phyloP scores from a whole-genome alignment of 2,113 vertebrate species.

The Piprites chloris region DNA sequence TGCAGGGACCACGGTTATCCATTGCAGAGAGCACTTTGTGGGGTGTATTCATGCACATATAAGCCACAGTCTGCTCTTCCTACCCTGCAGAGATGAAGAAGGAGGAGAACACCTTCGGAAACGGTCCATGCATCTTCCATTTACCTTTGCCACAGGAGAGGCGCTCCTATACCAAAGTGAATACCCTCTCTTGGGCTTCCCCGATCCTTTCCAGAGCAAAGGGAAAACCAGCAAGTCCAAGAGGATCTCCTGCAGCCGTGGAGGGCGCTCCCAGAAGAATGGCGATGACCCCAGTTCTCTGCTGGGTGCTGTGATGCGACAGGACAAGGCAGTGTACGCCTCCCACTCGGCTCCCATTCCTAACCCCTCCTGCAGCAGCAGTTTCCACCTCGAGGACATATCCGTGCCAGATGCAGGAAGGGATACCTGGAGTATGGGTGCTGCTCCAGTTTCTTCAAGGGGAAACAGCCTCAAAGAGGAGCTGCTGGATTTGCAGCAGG shows the following conservation, averaged over 20 bases:
- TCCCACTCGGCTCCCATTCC: conserved; percentile 60
- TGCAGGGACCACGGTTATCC: not conserved
- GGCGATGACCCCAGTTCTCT: conserved; percentile 65
- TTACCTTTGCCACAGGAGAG: conserved; percentile 84
- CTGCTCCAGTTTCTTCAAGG: not conserved
- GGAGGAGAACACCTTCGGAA: conserved; percentile 82
- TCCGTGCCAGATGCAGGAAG: not conserved
- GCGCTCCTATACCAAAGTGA: conserved; percentile 79
- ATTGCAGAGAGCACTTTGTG: not conserved
- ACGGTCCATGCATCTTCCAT: conserved; percentile 80
- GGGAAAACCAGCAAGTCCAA: conserved; percentile 69
- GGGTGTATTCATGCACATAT: not conserved
- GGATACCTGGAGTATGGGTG: conserved; percentile 15
- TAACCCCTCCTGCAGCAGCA: conserved; percentile 49
- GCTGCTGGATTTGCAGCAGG: not conserved
- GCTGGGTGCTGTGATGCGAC: conserved; percentile 69
- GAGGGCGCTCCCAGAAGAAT: conserved; percentile 29
- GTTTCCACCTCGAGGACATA: not conserved
- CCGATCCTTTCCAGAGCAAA: conserved; percentile 38
- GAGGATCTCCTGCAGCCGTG: conserved; percentile 12
- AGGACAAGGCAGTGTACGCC: conserved; percentile 58
- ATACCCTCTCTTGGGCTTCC: conserved; percentile 33
- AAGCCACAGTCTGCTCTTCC: not conserved
- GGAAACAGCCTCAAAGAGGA: not conserved
- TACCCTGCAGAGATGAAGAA: conserved; percentile 78